A percentile compares a stretch with the other conserved stretches of the same genome.
Conservation (phyloP, 2,113 vertebrate genomes). For the Garra rufa region DNA sequence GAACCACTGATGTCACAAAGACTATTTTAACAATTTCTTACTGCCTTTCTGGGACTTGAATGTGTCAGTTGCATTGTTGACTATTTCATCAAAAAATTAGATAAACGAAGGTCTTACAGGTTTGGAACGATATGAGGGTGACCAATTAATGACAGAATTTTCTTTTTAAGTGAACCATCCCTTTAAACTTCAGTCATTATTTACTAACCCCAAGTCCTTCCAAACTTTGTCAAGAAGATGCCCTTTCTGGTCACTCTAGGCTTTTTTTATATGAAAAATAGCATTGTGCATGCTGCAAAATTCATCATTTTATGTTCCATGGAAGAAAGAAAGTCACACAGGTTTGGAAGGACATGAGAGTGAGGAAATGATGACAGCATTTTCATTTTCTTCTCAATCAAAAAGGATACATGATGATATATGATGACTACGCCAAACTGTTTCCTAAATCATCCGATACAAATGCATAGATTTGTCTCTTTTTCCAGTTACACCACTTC, state of each 20-base stretch:
- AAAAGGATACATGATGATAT: background rate
- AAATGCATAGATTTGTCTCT: constrained; percentile 2
- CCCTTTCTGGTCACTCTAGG: background rate
- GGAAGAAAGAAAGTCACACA: background rate
- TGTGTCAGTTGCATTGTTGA: too few species aligned
- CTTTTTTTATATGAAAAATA: background rate
- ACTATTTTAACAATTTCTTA: too few species aligned
- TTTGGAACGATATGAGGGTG: too few species aligned
- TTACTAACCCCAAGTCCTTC: background rate
- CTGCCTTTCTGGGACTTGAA: too few species aligned
- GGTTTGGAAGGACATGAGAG: background rate
- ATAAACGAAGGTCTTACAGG: too few species aligned
- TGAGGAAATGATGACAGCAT: background rate
- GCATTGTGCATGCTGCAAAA: background rate
- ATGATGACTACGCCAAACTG: background rate
- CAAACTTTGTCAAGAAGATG: too few species aligned
- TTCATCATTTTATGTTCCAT: background rate
- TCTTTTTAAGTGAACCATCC: too few species aligned
- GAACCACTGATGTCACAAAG: too few species aligned
- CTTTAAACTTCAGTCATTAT: background rate
- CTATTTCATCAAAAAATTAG: too few species aligned
- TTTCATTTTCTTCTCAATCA: background rate
- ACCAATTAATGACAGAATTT: too few species aligned
- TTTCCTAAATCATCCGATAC: constrained; percentile 3
- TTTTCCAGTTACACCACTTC: constrained; percentile 35